These are phyloP conservation scores for Meta bourneti DNA, from an alignment of 2,888 invertebrate species.

Conservation along the genomic window DNA sequence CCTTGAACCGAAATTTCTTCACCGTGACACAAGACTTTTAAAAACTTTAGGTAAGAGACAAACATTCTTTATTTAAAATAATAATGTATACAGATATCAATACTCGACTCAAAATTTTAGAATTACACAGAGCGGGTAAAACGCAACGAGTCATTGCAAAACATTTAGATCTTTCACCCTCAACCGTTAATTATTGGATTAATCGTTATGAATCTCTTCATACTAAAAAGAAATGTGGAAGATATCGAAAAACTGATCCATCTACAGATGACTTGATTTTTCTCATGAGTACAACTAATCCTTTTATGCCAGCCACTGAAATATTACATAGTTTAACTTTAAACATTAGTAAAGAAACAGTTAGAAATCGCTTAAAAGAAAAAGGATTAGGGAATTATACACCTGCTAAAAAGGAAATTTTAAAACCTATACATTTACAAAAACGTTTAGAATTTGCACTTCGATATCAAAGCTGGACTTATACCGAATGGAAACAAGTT, in stretches of 20 bases:
- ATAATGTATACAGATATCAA: constrained; percentile 28
- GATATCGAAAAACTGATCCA: constrained; percentile 22
- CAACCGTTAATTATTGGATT: constrained; percentile 42
- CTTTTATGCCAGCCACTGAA: constrained; percentile 38
- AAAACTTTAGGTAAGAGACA: constrained; percentile 13
- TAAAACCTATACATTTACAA: constrained; percentile 11
- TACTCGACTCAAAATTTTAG: constrained; percentile 16
- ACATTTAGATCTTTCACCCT: neutral
- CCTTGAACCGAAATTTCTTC: neutral
- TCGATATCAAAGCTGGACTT: constrained; percentile 8
- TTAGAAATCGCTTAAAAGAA: constrained; percentile 35
- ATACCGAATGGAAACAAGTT: constrained; percentile 19
- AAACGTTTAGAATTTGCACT: constrained; percentile 43
- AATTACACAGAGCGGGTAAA: neutral
- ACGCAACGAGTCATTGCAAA: constrained; percentile 11
- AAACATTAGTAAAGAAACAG: neutral
- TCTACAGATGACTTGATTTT: neutral
- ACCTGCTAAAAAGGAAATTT: constrained; percentile 13
- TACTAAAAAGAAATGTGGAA: constrained; percentile 27
- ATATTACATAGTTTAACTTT: constrained; percentile 5
- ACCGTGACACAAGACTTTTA: constrained; percentile 27
- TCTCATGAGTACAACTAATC: constrained; percentile 24
- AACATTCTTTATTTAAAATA: constrained; percentile 47
- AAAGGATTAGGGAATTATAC: constrained; percentile 23
- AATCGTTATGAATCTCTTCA: constrained; percentile 6